Conservation (phyloP, 2,797 vertebrate genomes). For the Melanotaenia pygmaea region DNA sequence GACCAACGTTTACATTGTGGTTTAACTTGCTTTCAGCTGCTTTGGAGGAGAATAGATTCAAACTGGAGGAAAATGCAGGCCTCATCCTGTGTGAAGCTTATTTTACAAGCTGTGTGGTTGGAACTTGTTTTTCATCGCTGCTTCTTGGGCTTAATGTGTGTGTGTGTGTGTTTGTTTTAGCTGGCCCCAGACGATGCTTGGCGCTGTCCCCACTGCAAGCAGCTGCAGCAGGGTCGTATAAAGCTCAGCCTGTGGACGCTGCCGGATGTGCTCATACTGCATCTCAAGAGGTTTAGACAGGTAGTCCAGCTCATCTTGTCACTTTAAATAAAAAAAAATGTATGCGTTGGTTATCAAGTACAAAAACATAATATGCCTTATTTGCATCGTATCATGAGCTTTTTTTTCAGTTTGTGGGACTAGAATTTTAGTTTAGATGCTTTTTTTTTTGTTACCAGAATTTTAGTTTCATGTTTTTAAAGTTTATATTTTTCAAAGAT, state of each 20-base stretch:
- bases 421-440: too few relatives aligned
- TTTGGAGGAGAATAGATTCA: constrained; percentile 34
- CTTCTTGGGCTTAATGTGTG: constrained; percentile 27
- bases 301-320: constrained; percentile 70
- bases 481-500: too few relatives aligned
- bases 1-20: constrained; percentile 61
- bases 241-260: constrained; percentile 98
- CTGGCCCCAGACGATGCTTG: constrained; percentile 97
- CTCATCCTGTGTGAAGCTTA: constrained; percentile 46
- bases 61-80: constrained; percentile 17
- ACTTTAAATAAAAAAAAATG: background rate
- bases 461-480: too few relatives aligned
- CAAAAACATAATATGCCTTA: background rate
- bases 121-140: constrained; percentile 58
- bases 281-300: constrained; percentile 98
- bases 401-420: too few relatives aligned
- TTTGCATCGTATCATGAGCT: too few relatives aligned
- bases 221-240: constrained; percentile 99
- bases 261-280: constrained; percentile 96
- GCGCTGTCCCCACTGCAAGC: constrained; percentile 98
- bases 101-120: constrained; percentile 63
- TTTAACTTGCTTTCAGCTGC: constrained; percentile 44
- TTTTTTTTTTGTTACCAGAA: too few relatives aligned
- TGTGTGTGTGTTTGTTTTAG: constrained; percentile 78
- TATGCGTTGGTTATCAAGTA: background rate